These are phyloP conservation scores for Lonchura striata DNA, from an alignment of 2,113 vertebrate genomes.

Conservation along the genomic window DNA sequence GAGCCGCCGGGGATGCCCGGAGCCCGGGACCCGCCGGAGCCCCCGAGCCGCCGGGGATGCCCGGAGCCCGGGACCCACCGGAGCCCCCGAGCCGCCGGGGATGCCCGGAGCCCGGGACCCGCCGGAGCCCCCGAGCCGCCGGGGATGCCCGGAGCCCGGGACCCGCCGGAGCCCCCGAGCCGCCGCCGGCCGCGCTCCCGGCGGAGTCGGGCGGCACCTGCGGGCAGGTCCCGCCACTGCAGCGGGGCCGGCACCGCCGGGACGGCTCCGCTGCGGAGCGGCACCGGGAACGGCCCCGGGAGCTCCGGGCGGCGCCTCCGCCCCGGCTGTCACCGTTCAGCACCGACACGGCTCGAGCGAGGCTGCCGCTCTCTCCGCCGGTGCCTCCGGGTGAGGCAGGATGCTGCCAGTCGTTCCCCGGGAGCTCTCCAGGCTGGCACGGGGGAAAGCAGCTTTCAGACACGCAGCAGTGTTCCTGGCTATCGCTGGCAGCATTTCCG, in stretches of 20 bases:
- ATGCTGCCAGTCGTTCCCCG: not conserved
- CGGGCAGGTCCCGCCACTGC: slow-evolving; percentile 38
- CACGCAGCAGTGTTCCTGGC: rapidly evolving
- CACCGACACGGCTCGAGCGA: rapidly evolving
- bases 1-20: no score
- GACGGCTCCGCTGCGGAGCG: not conserved
- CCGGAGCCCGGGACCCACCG: no score
- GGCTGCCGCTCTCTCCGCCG: not conserved
- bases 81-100: no score
- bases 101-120: no score
- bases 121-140: no score
- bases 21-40: no score
- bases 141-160: not conserved
- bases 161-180: not conserved
- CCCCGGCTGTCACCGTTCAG: not conserved
- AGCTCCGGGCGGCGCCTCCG: not conserved
- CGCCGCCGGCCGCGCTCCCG: slow-evolving; percentile 22
- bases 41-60: no score
- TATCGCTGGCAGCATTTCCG: rapidly evolving
- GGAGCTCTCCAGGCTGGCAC: not conserved
- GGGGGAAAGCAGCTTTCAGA: not conserved
- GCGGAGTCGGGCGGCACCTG: slow-evolving; percentile 67
- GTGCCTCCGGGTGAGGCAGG: rapidly evolving
- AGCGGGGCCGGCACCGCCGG: not conserved
- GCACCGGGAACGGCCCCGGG: not conserved